These are phyloP conservation scores for Heptranchias perlo DNA, from an alignment of 2,113 vertebrate species.

Conservation along the genomic window DNA sequence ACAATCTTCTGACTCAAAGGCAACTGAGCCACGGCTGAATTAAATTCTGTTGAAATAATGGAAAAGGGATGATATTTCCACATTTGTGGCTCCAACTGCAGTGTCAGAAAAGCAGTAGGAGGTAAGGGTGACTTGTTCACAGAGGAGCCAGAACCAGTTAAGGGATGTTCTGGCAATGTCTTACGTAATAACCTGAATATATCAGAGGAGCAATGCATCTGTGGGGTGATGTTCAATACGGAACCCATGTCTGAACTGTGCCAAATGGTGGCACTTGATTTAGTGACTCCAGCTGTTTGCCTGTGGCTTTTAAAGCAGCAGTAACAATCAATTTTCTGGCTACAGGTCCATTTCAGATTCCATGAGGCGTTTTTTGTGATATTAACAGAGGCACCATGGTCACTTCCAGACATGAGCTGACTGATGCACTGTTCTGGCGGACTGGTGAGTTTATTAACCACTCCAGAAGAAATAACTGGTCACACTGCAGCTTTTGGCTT, in stretches of 20 bases:
- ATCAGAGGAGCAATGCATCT: background rate
- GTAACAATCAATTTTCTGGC: background rate
- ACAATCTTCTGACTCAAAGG: too few species aligned
- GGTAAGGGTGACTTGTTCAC: background rate
- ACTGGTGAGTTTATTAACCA: background rate
- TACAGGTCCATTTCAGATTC: background rate
- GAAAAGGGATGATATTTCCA: background rate
- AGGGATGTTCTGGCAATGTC: background rate
- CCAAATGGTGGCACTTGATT: background rate
- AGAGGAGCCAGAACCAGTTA: background rate
- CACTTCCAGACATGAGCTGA: background rate
- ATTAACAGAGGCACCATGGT: background rate
- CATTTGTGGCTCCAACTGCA: background rate
- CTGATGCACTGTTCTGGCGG: background rate
- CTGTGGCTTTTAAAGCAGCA: background rate
- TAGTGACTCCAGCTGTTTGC: background rate
- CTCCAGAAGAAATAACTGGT: constrained; percentile 10
- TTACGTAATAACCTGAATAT: background rate
- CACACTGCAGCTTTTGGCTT: too few species aligned
- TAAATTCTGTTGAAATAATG: background rate
- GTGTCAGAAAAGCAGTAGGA: background rate
- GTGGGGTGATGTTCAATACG: background rate
- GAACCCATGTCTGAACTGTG: background rate
- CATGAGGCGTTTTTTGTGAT: background rate
- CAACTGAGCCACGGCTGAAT: too few species aligned